Conservation (phyloP, 2,888 invertebrate genomes). For the Dicranocentrus wangi region DNA sequence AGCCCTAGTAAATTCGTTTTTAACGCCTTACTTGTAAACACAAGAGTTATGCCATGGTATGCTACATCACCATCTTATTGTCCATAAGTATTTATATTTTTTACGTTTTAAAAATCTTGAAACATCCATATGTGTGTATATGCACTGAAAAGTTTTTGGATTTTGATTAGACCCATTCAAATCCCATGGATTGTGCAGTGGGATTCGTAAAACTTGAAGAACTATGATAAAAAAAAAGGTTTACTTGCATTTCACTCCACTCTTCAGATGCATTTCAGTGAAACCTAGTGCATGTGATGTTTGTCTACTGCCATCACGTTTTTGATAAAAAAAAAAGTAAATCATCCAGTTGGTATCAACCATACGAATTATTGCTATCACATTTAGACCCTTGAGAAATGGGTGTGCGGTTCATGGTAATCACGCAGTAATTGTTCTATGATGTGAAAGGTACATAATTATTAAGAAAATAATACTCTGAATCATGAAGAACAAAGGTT, state of each 20-base stretch:
- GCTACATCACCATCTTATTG: not conserved
- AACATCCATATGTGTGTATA: not conserved
- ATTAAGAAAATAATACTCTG: too few relatives aligned
- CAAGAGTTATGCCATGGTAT: not conserved
- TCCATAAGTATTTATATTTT: too few relatives aligned
- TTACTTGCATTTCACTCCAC: too few relatives aligned
- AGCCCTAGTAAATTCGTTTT: slow-evolving; percentile 53
- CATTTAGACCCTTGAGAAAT: slow-evolving; percentile 3
- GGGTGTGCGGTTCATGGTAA: slow-evolving; percentile 24
- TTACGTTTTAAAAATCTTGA: too few relatives aligned
- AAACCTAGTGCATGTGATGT: not conserved
- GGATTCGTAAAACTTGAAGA: not conserved
- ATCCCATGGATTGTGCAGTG: slow-evolving; percentile 1
- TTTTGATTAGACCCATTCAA: slow-evolving; percentile 20
- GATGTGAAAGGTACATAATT: too few relatives aligned
- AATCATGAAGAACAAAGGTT: too few relatives aligned
- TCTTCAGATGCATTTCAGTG: not conserved
- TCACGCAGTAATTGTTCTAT: not conserved
- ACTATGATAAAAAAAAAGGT: too few relatives aligned
- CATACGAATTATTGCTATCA: not conserved
- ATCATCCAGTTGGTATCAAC: too few relatives aligned
- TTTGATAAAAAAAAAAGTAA: too few relatives aligned
- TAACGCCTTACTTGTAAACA: slow-evolving; percentile 56
- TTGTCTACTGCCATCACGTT: too few relatives aligned
- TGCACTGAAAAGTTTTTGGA: too few relatives aligned